Evolutionary conservation across 2,888 invertebrate species (phyloP).

Genomic region (Adela reaumurella): DNA sequence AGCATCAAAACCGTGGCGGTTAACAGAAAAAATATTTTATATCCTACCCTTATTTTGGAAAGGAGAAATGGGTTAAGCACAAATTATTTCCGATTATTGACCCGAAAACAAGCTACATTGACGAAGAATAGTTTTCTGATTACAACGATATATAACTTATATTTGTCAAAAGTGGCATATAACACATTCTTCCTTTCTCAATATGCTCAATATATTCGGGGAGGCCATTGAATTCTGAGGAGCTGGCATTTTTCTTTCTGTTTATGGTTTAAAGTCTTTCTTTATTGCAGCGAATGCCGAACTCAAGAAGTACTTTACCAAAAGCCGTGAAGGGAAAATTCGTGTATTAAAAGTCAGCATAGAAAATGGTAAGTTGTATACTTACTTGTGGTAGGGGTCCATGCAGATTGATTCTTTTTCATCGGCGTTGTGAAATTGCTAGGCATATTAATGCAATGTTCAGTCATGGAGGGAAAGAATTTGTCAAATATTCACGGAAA

Average conservation of each 20-base stretch:
- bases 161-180: neutral
- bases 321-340: slow-evolving; percentile 76
- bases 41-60: too few species aligned
- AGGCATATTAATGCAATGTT: neutral
- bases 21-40: too few species aligned
- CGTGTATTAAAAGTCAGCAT: slow-evolving; percentile 81
- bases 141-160: neutral
- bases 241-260: neutral
- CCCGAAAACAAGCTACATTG: too few species aligned
- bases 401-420: too few species aligned
- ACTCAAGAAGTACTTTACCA: slow-evolving; percentile 75
- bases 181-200: neutral
- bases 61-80: too few species aligned
- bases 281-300: slow-evolving; percentile 73
- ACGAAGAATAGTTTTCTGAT: neutral
- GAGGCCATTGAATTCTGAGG: neutral
- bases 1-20: too few species aligned
- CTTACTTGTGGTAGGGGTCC: too few species aligned
- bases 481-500: too few species aligned
- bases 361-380: slow-evolving; percentile 74
- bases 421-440: too few species aligned
- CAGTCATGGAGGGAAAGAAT: neutral
- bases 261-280: slow-evolving; percentile 6
- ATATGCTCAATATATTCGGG: neutral
- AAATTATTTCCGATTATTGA: too few species aligned